Evolutionary conservation across 2,888 invertebrate genomes (phyloP).

Genomic region (Dynastes grantii): DNA sequence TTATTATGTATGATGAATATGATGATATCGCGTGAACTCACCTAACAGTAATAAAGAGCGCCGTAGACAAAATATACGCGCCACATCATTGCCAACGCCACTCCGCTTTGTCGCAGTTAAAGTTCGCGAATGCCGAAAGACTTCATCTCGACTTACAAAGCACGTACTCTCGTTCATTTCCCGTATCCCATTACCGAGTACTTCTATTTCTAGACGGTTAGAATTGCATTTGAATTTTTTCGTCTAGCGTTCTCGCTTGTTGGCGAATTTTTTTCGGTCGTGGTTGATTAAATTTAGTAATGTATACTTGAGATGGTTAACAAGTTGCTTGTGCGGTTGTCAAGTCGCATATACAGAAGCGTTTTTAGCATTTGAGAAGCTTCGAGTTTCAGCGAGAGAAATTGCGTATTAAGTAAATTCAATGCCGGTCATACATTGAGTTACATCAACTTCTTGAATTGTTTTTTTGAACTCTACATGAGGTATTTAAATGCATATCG

Average conservation of each 20-base stretch:
- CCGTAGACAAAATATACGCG: constrained; percentile 48
- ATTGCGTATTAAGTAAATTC: background rate
- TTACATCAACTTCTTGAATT: too few relatives aligned
- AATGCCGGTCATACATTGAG: too few relatives aligned
- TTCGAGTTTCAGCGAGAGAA: constrained; percentile 3
- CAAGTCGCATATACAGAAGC: background rate
- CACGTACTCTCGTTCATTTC: constrained; percentile 54
- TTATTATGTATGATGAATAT: background rate
- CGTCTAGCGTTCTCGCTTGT: constrained; percentile 30
- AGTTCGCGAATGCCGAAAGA: constrained; percentile 37
- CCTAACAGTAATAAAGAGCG: constrained; percentile 19
- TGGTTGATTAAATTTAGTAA: constrained; percentile 38
- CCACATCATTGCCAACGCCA: background rate
- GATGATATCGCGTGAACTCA: constrained; percentile 11
- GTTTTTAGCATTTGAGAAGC: background rate
- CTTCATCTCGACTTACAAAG: constrained; percentile 47
- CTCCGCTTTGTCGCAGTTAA: constrained; percentile 22
- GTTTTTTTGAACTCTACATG: too few relatives aligned
- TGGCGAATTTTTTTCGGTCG: constrained; percentile 18
- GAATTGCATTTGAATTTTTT: constrained; percentile 55
- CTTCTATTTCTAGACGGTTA: constrained; percentile 54
- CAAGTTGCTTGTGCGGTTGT: constrained; percentile 10
- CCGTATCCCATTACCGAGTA: constrained; percentile 52
- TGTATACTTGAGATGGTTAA: constrained; percentile 21
- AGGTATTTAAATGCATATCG: too few relatives aligned